These are phyloP conservation scores for Pseudolycoriella hygida DNA, from an alignment of 2,888 invertebrate species.

Conservation along the genomic window DNA sequence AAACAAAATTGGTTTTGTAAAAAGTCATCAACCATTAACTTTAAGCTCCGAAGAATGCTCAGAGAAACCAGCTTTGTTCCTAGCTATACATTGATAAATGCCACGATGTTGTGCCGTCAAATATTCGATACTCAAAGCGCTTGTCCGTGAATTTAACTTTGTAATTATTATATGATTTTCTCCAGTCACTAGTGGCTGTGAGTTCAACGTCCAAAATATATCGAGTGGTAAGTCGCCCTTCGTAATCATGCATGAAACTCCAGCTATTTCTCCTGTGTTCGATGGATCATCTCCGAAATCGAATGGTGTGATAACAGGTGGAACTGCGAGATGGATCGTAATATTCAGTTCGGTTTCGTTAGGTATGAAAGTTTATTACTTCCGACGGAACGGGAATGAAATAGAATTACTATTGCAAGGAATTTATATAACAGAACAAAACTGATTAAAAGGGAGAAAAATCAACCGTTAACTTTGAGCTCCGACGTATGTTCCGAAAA, in stretches of 20 bases:
- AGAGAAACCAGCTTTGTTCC: conserved; percentile 35
- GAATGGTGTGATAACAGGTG: conserved; percentile 49
- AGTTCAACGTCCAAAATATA: conserved; percentile 51
- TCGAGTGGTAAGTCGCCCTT: conserved; percentile 65
- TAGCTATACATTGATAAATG: conserved; percentile 54
- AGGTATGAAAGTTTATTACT: not conserved
- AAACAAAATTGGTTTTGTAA: not conserved
- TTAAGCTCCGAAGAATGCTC: conserved; percentile 31
- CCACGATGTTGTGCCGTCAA: conserved; percentile 53
- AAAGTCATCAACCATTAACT: conserved; percentile 32
- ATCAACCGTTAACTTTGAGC: conserved; percentile 44
- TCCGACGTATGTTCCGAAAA: conserved; percentile 38
- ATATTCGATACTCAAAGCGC: conserved; percentile 17
- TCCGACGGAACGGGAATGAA: not conserved
- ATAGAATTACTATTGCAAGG: not conserved
- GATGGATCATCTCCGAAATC: conserved; percentile 44
- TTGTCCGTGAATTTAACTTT: conserved; percentile 4
- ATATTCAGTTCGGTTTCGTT: no score
- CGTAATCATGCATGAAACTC: conserved; percentile 50
- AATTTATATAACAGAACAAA: not conserved
- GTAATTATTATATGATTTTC: conserved; percentile 29
- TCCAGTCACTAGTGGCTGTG: conserved; percentile 28
- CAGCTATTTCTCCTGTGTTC: conserved; percentile 49
- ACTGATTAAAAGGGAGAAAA: not conserved
- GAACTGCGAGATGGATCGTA: conserved; percentile 31